These are phyloP conservation scores for Hafferia zeledoni DNA, from an alignment of 2,797 vertebrate species.

Conservation along the genomic window DNA sequence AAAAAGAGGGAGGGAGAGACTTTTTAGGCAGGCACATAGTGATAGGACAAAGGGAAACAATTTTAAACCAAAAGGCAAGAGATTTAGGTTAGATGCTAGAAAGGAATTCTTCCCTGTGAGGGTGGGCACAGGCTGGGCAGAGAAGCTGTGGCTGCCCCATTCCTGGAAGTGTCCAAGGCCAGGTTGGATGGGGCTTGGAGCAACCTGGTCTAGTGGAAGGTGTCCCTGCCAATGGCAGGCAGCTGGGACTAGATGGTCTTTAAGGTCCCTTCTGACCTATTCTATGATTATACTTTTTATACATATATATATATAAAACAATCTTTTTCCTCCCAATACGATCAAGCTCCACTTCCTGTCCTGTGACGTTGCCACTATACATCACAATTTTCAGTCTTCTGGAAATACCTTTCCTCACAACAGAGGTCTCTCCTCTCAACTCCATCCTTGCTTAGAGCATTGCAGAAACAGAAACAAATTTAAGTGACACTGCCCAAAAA, in stretches of 20 bases:
- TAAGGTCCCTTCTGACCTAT: neutral
- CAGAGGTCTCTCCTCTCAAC: slow-evolving; percentile 2
- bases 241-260: neutral
- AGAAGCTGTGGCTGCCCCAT: neutral
- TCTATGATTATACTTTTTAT: neutral
- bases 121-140: neutral
- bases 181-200: neutral
- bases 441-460: slow-evolving; percentile 13
- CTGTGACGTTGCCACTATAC: neutral
- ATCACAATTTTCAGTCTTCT: neutral
- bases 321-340: neutral
- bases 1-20: neutral
- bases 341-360: neutral
- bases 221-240: neutral
- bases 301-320: no score
- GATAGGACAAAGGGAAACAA: neutral
- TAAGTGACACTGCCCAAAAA: neutral
- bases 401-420: slow-evolving; percentile 25
- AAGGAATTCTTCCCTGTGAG: neutral
- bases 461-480: slow-evolving; percentile 44
- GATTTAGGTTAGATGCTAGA: neutral
- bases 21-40: neutral
- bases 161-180: neutral
- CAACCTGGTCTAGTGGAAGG: neutral
- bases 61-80: neutral